Percentiles rank a stretch among this genome's conserved stretches.
Evolutionary conservation across 2,113 vertebrate species (phyloP).

Genomic region (Petromus typicus): DNA sequence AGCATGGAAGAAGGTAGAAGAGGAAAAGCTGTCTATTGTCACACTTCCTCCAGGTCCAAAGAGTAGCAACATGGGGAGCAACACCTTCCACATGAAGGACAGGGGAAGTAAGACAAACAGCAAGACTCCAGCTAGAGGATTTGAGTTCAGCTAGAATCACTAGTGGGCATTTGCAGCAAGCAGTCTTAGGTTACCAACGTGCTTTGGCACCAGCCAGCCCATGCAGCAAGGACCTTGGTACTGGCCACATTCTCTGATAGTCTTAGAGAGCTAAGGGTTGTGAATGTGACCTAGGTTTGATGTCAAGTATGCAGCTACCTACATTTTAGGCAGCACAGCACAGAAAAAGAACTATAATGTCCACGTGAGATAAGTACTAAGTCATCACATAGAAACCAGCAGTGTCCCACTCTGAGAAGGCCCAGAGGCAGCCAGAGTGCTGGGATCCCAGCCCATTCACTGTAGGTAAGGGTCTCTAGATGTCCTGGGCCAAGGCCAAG

Average conservation of each 20-base stretch:
- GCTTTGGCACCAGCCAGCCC: not conserved
- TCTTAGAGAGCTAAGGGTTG: not conserved
- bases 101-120: not conserved
- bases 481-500: too few species aligned
- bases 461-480: accelerated
- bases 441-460: not conserved
- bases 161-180: not conserved
- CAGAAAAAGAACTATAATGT: not conserved
- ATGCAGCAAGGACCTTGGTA: not conserved
- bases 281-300: accelerated
- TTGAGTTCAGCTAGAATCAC: not conserved
- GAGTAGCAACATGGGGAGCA: not conserved
- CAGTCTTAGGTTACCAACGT: not conserved
- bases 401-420: accelerated
- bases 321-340: not conserved
- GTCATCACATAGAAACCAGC: not conserved
- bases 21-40: not conserved
- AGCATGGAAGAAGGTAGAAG: not conserved
- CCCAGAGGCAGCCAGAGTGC: not conserved
- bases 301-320: not conserved
- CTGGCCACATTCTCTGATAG: accelerated
- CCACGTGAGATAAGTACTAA: too few species aligned
- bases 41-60: not conserved
- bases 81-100: too few species aligned
- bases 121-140: not conserved